phyloP scores from a whole-genome alignment of 2,113 vertebrate species.

The Motacilla tschutschensis region DNA sequence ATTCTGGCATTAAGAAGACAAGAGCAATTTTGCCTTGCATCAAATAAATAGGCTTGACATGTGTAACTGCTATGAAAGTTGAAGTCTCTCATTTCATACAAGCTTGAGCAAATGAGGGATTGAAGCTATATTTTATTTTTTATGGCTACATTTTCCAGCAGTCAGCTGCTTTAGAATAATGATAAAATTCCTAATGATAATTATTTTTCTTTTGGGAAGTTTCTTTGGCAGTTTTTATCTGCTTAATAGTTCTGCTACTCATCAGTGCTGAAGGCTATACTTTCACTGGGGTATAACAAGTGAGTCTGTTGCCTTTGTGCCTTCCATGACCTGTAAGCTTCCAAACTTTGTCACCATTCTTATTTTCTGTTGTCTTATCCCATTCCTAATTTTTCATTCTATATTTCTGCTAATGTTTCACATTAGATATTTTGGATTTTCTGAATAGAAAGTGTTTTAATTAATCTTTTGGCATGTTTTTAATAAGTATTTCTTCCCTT shows the following conservation, averaged over 20 bases:
- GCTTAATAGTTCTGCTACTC: not conserved
- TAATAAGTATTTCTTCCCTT: not conserved
- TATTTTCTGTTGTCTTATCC: not conserved
- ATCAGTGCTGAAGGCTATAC: not conserved
- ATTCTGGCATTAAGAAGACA: not conserved
- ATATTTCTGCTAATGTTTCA: not conserved
- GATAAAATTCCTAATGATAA: conserved; percentile 62
- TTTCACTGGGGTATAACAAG: not conserved
- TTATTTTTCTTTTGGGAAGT: conserved; percentile 46
- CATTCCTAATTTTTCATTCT: not conserved
- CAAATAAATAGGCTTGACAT: not conserved
- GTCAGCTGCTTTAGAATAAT: conserved; percentile 62
- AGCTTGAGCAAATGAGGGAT: conserved; percentile 58
- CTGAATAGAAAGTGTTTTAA: not conserved
- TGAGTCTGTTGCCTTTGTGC: not conserved
- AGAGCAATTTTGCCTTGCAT: not conserved
- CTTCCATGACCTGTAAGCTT: not conserved
- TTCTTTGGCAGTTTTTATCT: conserved; percentile 44
- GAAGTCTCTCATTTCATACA: conserved; percentile 63
- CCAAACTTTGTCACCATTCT: not conserved
- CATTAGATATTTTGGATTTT: not conserved
- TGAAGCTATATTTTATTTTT: conserved; percentile 56
- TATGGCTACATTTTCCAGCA: conserved; percentile 48
- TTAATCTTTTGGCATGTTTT: not conserved
- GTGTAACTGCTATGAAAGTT: not conserved